Percentiles rank a stretch among this genome's conserved stretches.
phyloP scores from a whole-genome alignment of 1,140 invertebrate species.

The Copidosoma floridanum region DNA sequence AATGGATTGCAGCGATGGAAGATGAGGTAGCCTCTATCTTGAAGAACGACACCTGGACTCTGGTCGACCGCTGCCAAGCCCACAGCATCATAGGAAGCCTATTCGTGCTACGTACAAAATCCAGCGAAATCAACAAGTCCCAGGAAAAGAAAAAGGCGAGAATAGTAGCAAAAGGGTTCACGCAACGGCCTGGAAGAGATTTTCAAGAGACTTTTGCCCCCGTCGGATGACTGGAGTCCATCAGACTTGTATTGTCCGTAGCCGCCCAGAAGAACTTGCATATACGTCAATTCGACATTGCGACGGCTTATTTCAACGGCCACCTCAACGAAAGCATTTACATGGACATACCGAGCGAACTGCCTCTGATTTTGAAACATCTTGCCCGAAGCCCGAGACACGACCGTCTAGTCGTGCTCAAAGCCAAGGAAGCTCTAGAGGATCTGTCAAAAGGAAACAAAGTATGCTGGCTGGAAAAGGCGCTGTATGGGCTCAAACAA shows the following conservation, averaged over 20 bases:
- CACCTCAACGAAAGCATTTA: neutral
- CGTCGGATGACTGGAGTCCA: slow-evolving; percentile 15
- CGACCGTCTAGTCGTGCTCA: neutral
- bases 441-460: neutral
- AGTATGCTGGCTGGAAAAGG: neutral
- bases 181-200: slow-evolving; percentile 29
- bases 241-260: neutral
- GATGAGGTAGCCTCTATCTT: slow-evolving; percentile 12
- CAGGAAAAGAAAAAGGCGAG: slow-evolving; percentile 28
- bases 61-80: slow-evolving; percentile 1
- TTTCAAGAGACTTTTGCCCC: slow-evolving; percentile 33
- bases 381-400: neutral
- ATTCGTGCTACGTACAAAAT: slow-evolving; percentile 22
- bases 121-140: neutral
- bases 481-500: slow-evolving; percentile 1
- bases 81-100: slow-evolving; percentile 15
- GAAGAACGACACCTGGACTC: slow-evolving; percentile 21
- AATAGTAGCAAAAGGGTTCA: slow-evolving; percentile 31
- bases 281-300: neutral
- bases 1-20: slow-evolving; percentile 24
- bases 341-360: neutral
- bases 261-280: neutral
- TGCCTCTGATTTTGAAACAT: neutral
- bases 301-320: neutral
- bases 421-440: neutral